phyloP scores from a whole-genome alignment of 2,797 vertebrate genomes.

The Setipinna tenuifilis region DNA sequence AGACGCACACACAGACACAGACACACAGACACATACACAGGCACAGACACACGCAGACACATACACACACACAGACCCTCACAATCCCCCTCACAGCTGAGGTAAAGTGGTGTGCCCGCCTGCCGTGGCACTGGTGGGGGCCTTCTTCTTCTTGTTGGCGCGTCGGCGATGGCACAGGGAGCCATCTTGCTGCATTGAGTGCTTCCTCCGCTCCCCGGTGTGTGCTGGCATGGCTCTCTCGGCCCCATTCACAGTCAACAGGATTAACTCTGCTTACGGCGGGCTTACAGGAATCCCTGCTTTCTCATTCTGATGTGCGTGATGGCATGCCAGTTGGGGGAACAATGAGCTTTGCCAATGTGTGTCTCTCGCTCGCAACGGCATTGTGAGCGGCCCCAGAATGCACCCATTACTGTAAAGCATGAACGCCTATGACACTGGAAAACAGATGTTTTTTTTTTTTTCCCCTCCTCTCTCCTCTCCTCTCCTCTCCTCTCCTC shows the following conservation, averaged over 20 bases:
- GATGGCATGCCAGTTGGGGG: constrained; percentile 24
- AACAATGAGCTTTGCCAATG: constrained; percentile 20
- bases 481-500: not conserved
- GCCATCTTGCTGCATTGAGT: constrained; percentile 19
- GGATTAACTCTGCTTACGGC: constrained; percentile 15
- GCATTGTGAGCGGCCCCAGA: not conserved
- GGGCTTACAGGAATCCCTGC: constrained; percentile 27
- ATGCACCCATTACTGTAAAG: not conserved
- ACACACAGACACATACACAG: too few species aligned
- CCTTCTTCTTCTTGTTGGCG: not conserved
- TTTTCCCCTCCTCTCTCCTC: not conserved
- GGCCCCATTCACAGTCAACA: not conserved
- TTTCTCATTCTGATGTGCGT: constrained; percentile 25
- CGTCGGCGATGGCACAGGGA: not conserved
- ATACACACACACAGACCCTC: too few species aligned
- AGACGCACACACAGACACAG: too few species aligned
- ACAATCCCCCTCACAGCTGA: not conserved
- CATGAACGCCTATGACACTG: not conserved
- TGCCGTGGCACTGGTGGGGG: not conserved
- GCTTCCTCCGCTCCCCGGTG: not conserved
- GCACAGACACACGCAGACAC: too few species aligned
- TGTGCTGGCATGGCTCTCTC: constrained; percentile 11
- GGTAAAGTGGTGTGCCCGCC: not conserved
- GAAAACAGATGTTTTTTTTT: not conserved
- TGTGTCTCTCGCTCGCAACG: not conserved